Base-by-base conservation (phyloP, 2,888 invertebrate species). In the Acrocera orbiculus region DNA sequence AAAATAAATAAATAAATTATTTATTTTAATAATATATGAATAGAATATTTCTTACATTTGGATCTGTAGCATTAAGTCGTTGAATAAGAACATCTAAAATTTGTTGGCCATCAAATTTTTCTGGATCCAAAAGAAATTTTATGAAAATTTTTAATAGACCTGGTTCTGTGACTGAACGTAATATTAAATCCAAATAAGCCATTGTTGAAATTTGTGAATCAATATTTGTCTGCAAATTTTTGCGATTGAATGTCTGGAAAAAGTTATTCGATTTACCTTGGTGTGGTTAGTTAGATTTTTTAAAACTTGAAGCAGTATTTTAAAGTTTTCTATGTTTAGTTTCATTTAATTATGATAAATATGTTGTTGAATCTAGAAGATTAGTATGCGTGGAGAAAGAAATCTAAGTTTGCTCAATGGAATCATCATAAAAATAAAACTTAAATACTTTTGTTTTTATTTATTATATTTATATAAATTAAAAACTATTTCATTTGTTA, bases 171-270 rank as follows among this genome's bases (percentile, higher is more conserved):
- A 87, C 79, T 32, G 85, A 82, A 30, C 93, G 72, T 41, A 96
- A 59, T 47, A 89, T 76, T 44, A 96, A 65, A 61, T 95, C 92
- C 41, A 93, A 70, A 62, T 95, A 95, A 6, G 86, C 85, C 51
- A 85, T 90, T 8, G 92, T 86, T 30, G 92, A 82, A 37, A 89
- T 75, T 53, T 92, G 77, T 58, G 95, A 92, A 44, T 80, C 77
- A 45, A 77, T 69, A 39, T 83, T 79, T 58, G 73, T 82, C 86
- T 89, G 73, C 59, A 74, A 71, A 61, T 62, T 56, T 58, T 60
- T 60, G 52, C 58, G 60, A 56, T 60, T 55, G 52, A 57, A 57
- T 54, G 56, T 61, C 61, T 61, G 60, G 47, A 53, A 56, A 43
- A 34, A 34, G 27, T n/a, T 26, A 24, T 33, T 26, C 56, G 58